phyloP scores from a whole-genome alignment of 2,113 vertebrate genomes.

The Morone saxatilis region DNA sequence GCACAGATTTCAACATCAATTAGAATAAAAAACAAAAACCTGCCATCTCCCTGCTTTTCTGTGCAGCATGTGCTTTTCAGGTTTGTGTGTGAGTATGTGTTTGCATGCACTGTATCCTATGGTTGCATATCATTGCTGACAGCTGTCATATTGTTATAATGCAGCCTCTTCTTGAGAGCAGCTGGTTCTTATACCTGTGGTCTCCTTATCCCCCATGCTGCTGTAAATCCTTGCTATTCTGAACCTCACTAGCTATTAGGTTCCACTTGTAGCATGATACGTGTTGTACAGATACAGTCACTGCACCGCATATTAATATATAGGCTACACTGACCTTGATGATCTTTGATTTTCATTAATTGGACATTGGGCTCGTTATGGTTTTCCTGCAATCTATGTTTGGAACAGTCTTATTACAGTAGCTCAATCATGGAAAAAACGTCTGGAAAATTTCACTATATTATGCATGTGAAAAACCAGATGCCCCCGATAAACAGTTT shows the following conservation, averaged over 20 bases:
- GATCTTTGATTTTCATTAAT: neutral
- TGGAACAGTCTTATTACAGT: slow-evolving; percentile 14
- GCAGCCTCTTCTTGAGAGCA: slow-evolving; percentile 47
- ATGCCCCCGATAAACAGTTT: slow-evolving; percentile 55
- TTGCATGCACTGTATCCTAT: slow-evolving; percentile 6
- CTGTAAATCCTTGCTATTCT: slow-evolving; percentile 57
- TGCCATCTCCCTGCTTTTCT: neutral
- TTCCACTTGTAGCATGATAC: slow-evolving; percentile 17
- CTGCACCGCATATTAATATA: neutral
- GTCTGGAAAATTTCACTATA: slow-evolving; percentile 36
- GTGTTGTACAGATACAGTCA: neutral
- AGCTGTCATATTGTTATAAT: slow-evolving; percentile 67
- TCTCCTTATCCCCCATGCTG: slow-evolving; percentile 21
- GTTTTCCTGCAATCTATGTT: neutral
- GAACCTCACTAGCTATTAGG: slow-evolving; percentile 12
- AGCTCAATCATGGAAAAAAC: slow-evolving; percentile 18
- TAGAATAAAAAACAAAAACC: slow-evolving; percentile 36
- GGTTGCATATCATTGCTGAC: slow-evolving; percentile 63
- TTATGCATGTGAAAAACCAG: slow-evolving; percentile 46
- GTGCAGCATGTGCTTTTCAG: slow-evolving; percentile 59
- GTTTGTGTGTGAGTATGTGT: slow-evolving; percentile 37
- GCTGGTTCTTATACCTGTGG: slow-evolving; percentile 52
- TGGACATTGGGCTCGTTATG: neutral
- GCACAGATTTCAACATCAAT: slow-evolving; percentile 44
- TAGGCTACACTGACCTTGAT: neutral